phyloP scores from a whole-genome alignment of 53 echinoderm and acorn worm genomes.

The Antedon mediterranea region DNA sequence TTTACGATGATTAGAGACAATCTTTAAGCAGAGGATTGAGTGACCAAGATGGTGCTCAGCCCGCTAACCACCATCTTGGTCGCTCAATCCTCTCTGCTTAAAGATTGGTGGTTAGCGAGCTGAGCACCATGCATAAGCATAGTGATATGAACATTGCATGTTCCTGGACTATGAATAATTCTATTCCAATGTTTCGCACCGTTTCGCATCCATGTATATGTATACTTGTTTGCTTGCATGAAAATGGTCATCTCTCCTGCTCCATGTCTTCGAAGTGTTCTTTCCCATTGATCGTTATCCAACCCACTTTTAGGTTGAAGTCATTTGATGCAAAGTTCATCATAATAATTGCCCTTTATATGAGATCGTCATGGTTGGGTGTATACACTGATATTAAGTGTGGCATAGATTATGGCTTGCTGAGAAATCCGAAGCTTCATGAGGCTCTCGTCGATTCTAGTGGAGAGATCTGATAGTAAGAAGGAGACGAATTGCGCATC shows the following conservation, averaged over 20 bases:
- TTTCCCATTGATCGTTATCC: neutral
- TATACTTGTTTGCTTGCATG: conserved; percentile 8
- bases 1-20: conserved; percentile 1
- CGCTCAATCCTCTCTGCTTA: no score
- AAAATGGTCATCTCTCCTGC: neutral
- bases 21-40: conserved; percentile 6
- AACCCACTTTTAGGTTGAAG: conserved; percentile 24
- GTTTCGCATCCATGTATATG: conserved; percentile 21
- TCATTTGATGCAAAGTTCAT: conserved; percentile 7
- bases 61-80: no score
- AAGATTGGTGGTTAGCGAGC: conserved; percentile 17
- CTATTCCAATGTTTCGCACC: conserved; percentile 17
- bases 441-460: conserved; percentile 17
- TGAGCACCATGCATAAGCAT: conserved; percentile 8
- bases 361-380: conserved; percentile 24
- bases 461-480: conserved; percentile 2
- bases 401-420: neutral
- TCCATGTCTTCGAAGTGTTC: neutral
- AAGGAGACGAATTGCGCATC: conserved; percentile 10
- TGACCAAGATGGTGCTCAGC: conserved; percentile 3
- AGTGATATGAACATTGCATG: conserved; percentile 6
- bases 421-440: conserved; percentile 21
- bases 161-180: conserved; percentile 6
- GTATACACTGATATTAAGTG: conserved; percentile 21
- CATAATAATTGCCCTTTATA: neutral